Evolutionary conservation across 2,888 invertebrate species (phyloP).

Genomic region (Perizoma flavofasciatum): DNA sequence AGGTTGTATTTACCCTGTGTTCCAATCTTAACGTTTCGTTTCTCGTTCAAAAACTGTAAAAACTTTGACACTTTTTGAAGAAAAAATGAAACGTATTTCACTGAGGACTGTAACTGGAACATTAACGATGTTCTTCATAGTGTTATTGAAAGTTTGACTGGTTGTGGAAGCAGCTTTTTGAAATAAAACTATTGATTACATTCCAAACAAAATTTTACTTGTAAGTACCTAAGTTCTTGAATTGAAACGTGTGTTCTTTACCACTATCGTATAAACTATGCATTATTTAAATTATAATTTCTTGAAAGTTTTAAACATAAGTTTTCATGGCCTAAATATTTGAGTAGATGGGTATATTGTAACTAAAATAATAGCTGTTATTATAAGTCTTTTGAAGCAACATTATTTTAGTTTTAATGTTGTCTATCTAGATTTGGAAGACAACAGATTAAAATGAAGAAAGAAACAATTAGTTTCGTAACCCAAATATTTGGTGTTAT

Average conservation of each 20-base stretch:
- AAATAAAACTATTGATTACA: constrained; percentile 7
- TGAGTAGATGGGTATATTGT: background rate
- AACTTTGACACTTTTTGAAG: no score
- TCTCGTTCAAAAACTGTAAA: no score
- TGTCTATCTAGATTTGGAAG: background rate
- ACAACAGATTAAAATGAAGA: constrained; percentile 3
- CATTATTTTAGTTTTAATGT: background rate
- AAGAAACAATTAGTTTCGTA: no score
- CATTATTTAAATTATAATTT: constrained; percentile 14
- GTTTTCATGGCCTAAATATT: constrained; percentile 26
- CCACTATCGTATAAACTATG: constrained; percentile 13
- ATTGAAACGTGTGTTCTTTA: constrained; percentile 12
- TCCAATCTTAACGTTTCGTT: no score
- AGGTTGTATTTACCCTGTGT: constrained; percentile 4
- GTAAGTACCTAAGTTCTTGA: background rate
- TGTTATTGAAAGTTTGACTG: constrained; percentile 13
- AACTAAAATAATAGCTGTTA: background rate
- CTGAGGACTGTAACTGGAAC: background rate
- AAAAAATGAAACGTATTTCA: no score
- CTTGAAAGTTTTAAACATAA: constrained; percentile 10
- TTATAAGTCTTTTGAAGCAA: background rate
- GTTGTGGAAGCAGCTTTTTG: constrained; percentile 14
- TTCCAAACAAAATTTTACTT: constrained; percentile 6
- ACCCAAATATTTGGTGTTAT: no score
- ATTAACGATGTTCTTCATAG: constrained; percentile 7